These are phyloP conservation scores for Andrena hattorfiana DNA, from an alignment of 2,888 invertebrate species.

Conservation along the genomic window DNA sequence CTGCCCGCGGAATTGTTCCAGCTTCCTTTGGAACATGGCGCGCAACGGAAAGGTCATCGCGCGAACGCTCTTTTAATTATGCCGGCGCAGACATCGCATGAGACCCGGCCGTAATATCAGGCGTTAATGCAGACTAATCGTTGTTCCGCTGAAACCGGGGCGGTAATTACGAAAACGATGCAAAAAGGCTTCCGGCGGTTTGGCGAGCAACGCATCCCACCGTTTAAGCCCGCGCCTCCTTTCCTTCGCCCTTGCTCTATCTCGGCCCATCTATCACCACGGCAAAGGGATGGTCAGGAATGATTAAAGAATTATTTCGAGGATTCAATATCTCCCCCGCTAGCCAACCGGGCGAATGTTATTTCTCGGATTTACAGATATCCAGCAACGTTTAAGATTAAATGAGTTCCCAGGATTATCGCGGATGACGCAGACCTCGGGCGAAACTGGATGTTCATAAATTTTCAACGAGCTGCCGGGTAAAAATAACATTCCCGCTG, in stretches of 20 bases:
- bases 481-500: constrained; percentile 14
- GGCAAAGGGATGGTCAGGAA: background rate
- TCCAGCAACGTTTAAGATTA: constrained; percentile 19
- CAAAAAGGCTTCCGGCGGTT: constrained; percentile 71
- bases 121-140: constrained; percentile 74
- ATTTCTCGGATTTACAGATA: background rate
- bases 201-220: constrained; percentile 59
- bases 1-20: background rate
- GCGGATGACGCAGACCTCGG: background rate
- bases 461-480: constrained; percentile 15
- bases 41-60: constrained; percentile 61
- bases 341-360: background rate
- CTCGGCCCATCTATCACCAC: background rate
- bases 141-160: constrained; percentile 67
- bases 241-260: background rate
- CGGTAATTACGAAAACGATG: constrained; percentile 74
- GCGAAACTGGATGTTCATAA: constrained; percentile 15
- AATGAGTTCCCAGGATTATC: constrained; percentile 8
- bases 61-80: constrained; percentile 71
- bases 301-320: background rate
- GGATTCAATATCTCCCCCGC: background rate
- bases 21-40: background rate
- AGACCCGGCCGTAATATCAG: constrained; percentile 70
- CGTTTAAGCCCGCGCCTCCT: constrained; percentile 37
- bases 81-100: constrained; percentile 71